phyloP scores from a whole-genome alignment of 2,888 invertebrate genomes.

The Petrophora chlorosata region DNA sequence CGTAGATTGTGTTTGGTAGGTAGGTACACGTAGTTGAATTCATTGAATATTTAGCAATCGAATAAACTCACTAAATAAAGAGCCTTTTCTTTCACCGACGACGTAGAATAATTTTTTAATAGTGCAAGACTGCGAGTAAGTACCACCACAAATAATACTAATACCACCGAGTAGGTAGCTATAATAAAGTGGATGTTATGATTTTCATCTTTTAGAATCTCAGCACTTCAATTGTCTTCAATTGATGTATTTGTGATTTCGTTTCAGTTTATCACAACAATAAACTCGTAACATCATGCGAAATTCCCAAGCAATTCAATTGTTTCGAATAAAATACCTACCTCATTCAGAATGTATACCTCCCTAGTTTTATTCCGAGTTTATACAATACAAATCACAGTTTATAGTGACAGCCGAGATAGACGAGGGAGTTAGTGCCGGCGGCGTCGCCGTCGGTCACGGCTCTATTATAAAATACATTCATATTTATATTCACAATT shows the following conservation, averaged over 20 bases:
- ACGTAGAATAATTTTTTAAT: too few species aligned
- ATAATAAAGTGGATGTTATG: too few species aligned
- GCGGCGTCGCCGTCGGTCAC: conserved; percentile 14
- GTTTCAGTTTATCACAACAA: conserved; percentile 36
- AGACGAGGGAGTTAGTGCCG: conserved; percentile 28
- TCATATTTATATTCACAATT: conserved; percentile 18
- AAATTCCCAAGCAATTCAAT: conserved; percentile 55
- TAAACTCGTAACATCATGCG: conserved; percentile 41
- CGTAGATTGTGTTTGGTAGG: too few species aligned
- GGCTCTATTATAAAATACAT: conserved; percentile 28
- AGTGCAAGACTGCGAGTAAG: too few species aligned
- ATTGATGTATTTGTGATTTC: conserved; percentile 21
- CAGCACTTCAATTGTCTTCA: conserved; percentile 10
- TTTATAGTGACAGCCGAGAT: conserved; percentile 37
- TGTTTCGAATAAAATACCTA: conserved; percentile 43
- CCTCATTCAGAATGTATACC: conserved; percentile 37
- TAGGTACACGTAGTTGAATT: too few species aligned
- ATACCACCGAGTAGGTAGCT: too few species aligned
- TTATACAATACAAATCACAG: conserved; percentile 36
- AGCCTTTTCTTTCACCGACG: too few species aligned
- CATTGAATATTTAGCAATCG: too few species aligned
- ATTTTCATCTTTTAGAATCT: conserved; percentile 9
- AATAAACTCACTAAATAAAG: too few species aligned
- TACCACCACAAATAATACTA: too few species aligned
- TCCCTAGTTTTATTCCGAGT: background rate